These are phyloP conservation scores for Acanthoscelides obtectus DNA, from an alignment of 2,888 invertebrate genomes.

Conservation along the genomic window DNA sequence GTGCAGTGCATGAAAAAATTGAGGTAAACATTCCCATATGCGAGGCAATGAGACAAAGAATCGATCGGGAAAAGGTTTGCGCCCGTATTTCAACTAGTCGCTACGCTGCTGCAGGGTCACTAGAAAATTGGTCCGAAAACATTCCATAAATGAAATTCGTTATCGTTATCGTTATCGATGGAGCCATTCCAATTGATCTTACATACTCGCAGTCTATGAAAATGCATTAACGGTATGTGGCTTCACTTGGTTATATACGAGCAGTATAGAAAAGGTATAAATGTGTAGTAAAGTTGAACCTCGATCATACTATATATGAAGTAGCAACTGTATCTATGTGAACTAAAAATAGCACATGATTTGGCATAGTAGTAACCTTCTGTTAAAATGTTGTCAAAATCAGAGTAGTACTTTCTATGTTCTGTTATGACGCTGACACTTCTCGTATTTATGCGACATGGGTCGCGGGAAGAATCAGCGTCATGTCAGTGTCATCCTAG, in stretches of 20 bases:
- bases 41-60: not conserved
- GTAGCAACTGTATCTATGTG: no score
- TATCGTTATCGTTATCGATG: not conserved
- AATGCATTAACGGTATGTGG: not conserved
- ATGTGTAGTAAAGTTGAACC: no score
- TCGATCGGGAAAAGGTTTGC: not conserved
- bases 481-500: no score
- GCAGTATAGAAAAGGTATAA: not conserved
- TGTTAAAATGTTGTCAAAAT: no score
- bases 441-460: no score
- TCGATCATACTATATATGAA: no score
- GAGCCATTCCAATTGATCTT: not conserved
- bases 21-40: not conserved
- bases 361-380: no score
- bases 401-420: no score
- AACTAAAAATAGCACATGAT: no score
- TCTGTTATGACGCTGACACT: no score
- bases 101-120: not conserved
- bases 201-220: not conserved
- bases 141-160: not conserved
- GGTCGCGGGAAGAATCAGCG: no score
- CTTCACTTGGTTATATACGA: not conserved
- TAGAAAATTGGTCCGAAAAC: not conserved
- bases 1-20: no score
- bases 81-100: not conserved